phyloP scores from a whole-genome alignment of 2,113 vertebrate species.

The Phalacrocorax aristotelis region DNA sequence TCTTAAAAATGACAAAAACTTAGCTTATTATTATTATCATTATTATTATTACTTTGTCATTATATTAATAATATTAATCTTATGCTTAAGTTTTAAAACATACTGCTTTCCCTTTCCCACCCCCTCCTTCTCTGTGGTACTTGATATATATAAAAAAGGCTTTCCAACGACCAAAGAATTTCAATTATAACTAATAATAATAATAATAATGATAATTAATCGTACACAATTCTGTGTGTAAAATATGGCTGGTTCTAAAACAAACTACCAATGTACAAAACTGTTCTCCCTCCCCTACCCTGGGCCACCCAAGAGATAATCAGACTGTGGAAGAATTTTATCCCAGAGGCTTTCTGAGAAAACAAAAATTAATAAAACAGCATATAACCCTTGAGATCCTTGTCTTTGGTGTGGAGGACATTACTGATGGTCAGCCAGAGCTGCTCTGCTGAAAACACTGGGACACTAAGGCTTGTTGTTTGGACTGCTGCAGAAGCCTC shows the following conservation, averaged over 20 bases:
- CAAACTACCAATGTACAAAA: slow-evolving; percentile 67
- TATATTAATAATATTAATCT: slow-evolving; percentile 83
- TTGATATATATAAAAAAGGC: slow-evolving; percentile 44
- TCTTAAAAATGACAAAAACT: slow-evolving; percentile 57
- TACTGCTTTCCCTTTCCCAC: slow-evolving; percentile 37
- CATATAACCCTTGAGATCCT: slow-evolving; percentile 53
- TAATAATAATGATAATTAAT: slow-evolving; percentile 68
- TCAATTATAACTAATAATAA: slow-evolving; percentile 52
- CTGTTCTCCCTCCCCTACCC: slow-evolving; percentile 45
- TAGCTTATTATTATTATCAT: slow-evolving; percentile 68
- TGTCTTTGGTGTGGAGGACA: slow-evolving; percentile 78
- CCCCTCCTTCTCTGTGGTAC: slow-evolving; percentile 19
- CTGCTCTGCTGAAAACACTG: not conserved
- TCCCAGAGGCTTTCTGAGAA: slow-evolving; percentile 39
- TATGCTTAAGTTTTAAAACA: slow-evolving; percentile 59
- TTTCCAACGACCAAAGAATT: slow-evolving; percentile 25
- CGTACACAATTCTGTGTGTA: slow-evolving; percentile 58
- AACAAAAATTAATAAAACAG: not conserved
- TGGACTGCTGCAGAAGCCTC: slow-evolving; percentile 14
- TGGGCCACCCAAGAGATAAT: slow-evolving; percentile 53
- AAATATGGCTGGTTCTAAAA: slow-evolving; percentile 73
- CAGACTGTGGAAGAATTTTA: not conserved
- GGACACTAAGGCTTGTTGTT: slow-evolving; percentile 27
- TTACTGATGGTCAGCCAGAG: not conserved
- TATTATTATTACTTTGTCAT: slow-evolving; percentile 67